Base-by-base conservation (phyloP, 64 coral and sea anemone species). In the Cladopsammia gracilis region DNA sequence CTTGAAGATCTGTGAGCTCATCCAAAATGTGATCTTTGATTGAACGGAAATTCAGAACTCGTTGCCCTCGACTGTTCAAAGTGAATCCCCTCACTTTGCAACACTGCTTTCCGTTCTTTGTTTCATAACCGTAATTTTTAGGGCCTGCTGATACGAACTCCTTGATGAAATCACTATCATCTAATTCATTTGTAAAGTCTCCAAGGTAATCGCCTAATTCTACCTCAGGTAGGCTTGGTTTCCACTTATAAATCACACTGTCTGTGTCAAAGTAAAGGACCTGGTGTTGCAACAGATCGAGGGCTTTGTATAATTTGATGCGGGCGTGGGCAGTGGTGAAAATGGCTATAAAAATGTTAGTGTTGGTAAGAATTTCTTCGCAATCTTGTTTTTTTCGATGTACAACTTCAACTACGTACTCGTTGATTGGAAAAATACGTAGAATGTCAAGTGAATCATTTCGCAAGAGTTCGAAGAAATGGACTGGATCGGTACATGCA, bases 281-380 rank as follows among this genome's bases (percentile, higher is more conserved):
- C 12, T 26, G 11, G 23, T 92, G 23, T 14, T 52, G 11, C 14
- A 67, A 57, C 24, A 7, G 12, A 77, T 77, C 73, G 18, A 93
- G 22, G 12, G 52, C 62, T 54, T 65, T 23, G 48, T 93, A 86
- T 10, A 93, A 56, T 62, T 77, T 10, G 47, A 93, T 24, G 26
- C 82, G 76, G 14, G 83, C 91, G 58, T 58, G 69, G 9, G 71
- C 52, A 0, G 83, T 87, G 15, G 91, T 93, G 73, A 93, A 87
- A 58, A 22, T 53, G 7, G 71, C 91, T 16, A 93, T 45, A 22
- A 93, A 86, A 46, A 93, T 79, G 77, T 93, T 93, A 11, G 73
- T 87, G 3, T 23, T 22, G 1, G 9, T 13, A 0, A 14, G 19
- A 7, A 22, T 1, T 3, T 18, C 4, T n/a, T 49, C 19, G 12